These are phyloP conservation scores for Sinonovacula constricta DNA, from an alignment of 1,140 invertebrate genomes.

Conservation along the genomic window DNA sequence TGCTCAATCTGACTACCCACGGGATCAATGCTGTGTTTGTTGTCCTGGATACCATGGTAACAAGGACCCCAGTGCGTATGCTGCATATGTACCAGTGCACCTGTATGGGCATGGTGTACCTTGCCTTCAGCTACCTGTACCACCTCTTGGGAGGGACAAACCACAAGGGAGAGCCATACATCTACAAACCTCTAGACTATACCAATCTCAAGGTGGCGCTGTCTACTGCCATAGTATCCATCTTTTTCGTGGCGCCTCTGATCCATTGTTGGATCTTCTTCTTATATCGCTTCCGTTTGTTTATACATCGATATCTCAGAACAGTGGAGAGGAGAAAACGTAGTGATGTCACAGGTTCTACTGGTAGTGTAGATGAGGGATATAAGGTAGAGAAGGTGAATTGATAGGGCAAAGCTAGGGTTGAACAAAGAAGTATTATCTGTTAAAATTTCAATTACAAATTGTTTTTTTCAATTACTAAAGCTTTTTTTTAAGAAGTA, in stretches of 20 bases:
- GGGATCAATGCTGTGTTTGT: conserved; percentile 87
- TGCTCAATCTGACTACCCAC: conserved; percentile 79
- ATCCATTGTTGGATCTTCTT: conserved; percentile 65
- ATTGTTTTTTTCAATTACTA: no score
- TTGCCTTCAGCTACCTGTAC: conserved; percentile 86
- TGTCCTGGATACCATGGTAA: conserved; percentile 85
- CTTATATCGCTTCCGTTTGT: conserved; percentile 63
- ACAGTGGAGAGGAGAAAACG: conserved; percentile 58
- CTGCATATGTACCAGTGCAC: conserved; percentile 85
- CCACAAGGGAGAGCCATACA: conserved; percentile 78
- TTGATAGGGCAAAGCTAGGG: no score
- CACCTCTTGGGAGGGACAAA: conserved; percentile 84
- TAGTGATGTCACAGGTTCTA: no score
- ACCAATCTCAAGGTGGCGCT: conserved; percentile 58
- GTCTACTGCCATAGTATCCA: conserved; percentile 51
- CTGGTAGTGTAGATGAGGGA: no score
- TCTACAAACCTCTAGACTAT: conserved; percentile 77
- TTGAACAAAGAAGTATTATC: no score
- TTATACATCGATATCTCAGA: conserved; percentile 58
- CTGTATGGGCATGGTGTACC: conserved; percentile 83
- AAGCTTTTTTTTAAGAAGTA: no score
- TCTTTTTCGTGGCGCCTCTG: conserved; percentile 60
- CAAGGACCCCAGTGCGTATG: conserved; percentile 84
- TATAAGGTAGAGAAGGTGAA: no score
- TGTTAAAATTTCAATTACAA: no score